A percentile compares a stretch with the other conserved stretches of the same genome.
These are phyloP conservation scores for Theretra japonica DNA, from an alignment of 2,888 invertebrate genomes.

Conservation along the genomic window DNA sequence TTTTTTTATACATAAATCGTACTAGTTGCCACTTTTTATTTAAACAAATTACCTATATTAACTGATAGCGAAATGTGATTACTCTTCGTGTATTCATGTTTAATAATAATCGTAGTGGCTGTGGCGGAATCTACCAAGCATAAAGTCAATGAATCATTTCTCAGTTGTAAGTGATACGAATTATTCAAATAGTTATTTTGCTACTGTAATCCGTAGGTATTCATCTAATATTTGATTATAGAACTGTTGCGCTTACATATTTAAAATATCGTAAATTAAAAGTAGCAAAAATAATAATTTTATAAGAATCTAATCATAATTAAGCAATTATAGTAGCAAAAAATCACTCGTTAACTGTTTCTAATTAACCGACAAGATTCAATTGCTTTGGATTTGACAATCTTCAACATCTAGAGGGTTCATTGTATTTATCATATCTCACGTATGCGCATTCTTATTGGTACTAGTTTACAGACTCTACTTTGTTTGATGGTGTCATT, in stretches of 20 bases:
- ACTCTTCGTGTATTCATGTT: constrained; percentile 30
- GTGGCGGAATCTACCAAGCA: constrained; percentile 31
- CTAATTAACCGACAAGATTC: not conserved
- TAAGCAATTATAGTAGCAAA: constrained; percentile 6
- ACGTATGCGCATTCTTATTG: not conserved
- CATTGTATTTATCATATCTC: not conserved
- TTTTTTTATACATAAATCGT: constrained; percentile 4
- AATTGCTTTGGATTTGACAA: constrained; percentile 6
- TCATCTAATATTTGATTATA: constrained; percentile 33
- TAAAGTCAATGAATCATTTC: constrained; percentile 31
- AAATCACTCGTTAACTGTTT: not conserved
- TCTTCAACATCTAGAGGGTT: not conserved
- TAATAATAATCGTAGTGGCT: constrained; percentile 36
- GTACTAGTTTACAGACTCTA: not conserved
- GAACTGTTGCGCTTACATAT: not conserved
- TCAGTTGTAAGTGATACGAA: constrained; percentile 39
- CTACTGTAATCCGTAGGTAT: constrained; percentile 38
- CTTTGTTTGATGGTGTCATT: not conserved
- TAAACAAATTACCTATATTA: not conserved
- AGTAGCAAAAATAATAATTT: not conserved
- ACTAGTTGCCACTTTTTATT: constrained; percentile 15
- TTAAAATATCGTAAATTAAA: not conserved
- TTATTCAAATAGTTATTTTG: constrained; percentile 47
- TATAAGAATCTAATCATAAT: not conserved
- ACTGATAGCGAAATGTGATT: constrained; percentile 35